Conservation (phyloP, 2,888 invertebrate genomes). For the Drosophila flavopinicola region DNA sequence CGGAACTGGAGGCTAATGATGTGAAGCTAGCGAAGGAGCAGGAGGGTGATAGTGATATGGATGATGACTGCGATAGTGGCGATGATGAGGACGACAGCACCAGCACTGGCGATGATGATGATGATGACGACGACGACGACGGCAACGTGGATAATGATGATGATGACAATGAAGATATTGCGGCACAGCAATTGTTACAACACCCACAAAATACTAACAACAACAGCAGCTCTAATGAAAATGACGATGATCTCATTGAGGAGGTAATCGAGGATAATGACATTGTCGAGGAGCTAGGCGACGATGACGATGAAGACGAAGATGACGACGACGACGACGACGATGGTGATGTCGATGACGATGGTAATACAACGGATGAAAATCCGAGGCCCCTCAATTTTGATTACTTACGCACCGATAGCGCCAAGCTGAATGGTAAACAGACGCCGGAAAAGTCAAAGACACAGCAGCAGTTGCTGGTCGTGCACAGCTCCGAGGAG, state of each 20-base stretch:
- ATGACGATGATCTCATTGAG: constrained; percentile 51
- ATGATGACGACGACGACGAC: constrained; percentile 51
- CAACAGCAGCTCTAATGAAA: constrained; percentile 25
- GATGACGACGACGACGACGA: constrained; percentile 41
- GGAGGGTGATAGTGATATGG: constrained; percentile 48
- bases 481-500: constrained; percentile 44
- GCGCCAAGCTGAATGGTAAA: constrained; percentile 48
- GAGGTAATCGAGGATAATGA: constrained; percentile 57
- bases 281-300: constrained; percentile 55
- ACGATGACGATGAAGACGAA: constrained; percentile 46
- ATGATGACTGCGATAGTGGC: constrained; percentile 54
- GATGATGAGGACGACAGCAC: constrained; percentile 45
- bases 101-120: constrained; percentile 40
- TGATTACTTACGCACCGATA: constrained; percentile 10
- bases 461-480: constrained; percentile 16
- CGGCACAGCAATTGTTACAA: constrained; percentile 19
- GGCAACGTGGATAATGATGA: constrained; percentile 50
- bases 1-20: neutral
- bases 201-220: constrained; percentile 19
- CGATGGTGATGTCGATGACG: constrained; percentile 53
- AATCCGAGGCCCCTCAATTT: constrained; percentile 13
- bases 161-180: constrained; percentile 38
- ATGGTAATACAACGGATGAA: constrained; percentile 11
- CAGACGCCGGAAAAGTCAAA: constrained; percentile 14
- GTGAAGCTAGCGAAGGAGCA: neutral